Conservation (phyloP, 2,113 vertebrate genomes). For the Hyperoodon ampullatus region DNA sequence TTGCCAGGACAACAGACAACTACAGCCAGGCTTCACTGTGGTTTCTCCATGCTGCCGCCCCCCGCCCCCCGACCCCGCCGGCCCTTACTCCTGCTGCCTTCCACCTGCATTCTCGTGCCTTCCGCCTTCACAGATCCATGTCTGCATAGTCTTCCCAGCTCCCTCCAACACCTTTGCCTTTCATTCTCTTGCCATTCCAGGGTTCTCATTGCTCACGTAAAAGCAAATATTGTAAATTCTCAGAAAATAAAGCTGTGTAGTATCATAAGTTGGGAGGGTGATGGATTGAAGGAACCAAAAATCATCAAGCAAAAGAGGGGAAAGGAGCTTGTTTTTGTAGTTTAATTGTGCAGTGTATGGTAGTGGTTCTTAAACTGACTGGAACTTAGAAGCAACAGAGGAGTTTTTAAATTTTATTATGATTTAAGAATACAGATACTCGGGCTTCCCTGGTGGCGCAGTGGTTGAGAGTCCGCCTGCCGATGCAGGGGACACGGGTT, state of each 20-base stretch:
- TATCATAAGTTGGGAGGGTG: neutral
- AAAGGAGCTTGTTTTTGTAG: neutral
- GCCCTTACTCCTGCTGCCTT: neutral
- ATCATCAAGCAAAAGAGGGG: neutral
- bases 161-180: neutral
- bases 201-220: neutral
- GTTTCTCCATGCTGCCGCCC: neutral
- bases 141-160: neutral
- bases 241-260: neutral
- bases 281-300: neutral
- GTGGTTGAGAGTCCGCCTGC: too few species aligned
- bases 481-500: too few species aligned
- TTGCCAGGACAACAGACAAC: constrained; percentile 64
- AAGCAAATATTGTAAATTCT: constrained; percentile 23
- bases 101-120: neutral
- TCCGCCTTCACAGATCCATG: neutral
- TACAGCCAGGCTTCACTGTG: neutral
- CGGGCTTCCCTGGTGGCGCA: too few species aligned
- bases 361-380: neutral
- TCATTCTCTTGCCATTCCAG: neutral
- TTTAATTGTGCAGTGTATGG: neutral
- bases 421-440: neutral
- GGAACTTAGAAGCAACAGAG: neutral
- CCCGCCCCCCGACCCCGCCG: neutral
- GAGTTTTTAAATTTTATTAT: neutral